Conservation (phyloP, 2,113 vertebrate species). For the Lynx canadensis region DNA sequence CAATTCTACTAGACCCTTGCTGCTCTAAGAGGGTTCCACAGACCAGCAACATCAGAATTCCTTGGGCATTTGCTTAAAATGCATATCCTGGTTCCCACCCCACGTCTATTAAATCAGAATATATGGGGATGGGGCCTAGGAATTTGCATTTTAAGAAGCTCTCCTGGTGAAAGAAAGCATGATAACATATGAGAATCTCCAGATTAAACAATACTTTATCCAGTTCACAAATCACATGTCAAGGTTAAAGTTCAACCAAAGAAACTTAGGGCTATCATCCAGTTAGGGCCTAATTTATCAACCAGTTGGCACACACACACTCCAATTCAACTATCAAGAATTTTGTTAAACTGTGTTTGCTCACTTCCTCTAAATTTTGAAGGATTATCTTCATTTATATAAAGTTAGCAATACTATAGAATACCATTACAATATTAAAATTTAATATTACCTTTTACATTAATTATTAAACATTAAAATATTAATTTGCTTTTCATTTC, state of each 20-base stretch:
- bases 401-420: neutral
- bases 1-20: neutral
- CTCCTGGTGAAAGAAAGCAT: neutral
- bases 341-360: neutral
- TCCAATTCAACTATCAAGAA: neutral
- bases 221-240: neutral
- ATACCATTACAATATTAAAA: neutral
- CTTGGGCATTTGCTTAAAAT: neutral
- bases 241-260: neutral
- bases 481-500: neutral
- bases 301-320: neutral
- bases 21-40: neutral
- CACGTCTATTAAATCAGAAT: neutral
- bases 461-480: neutral
- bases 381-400: neutral
- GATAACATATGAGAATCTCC: neutral
- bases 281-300: neutral
- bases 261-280: neutral
- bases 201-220: neutral
- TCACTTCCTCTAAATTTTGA: neutral
- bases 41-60: fast-evolving
- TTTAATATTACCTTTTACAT: neutral
- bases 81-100: neutral
- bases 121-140: neutral
- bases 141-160: neutral